Evolutionary conservation across 2,113 vertebrate species (phyloP), one percentile per base, ranked within the genome.

Genomic region (Actenoides hombroni): DNA sequence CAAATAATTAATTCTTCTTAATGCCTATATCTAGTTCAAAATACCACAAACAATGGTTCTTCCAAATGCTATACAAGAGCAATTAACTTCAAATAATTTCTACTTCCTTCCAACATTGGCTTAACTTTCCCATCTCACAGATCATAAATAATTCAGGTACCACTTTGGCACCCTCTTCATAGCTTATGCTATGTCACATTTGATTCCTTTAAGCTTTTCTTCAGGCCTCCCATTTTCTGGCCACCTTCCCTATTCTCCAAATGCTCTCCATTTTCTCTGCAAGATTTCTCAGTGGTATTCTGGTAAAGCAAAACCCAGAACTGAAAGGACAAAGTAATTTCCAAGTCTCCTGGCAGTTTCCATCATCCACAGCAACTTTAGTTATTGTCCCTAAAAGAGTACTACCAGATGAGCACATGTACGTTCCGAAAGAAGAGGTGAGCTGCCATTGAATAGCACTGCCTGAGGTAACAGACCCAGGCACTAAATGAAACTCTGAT

Each of bases 1-100:
- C 92, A 96, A 94, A 89, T 75, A 88, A 93, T 96, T 96, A 90
- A 93, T 88, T 78, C 61, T 82, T 88, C 80, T 68, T 92, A 96
- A 82, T 76, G 28, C 11, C 59, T 69, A 6, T 49, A 92, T 71
- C 83, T 76, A 82, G 46, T 71, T 94, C 67, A 89, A 90, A 93
- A 83, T 14, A 68, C 31, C 61, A 86, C 60, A 71, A 83, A 68
- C 42, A 54, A 33, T 8, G 40, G 20, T 64, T 88, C 73, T 92
- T 95, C 73, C 61, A 89, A 96, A 83, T 57, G 63, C 49, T 80
- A 18, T 15, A 33, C n/a, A 59, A 51, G 17, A 86, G 40, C 79
- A 74, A 35, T 2, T 5, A 94, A 65, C 29, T 87, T 83, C 57
- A 91, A 82, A 83, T 60, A n/a, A 84, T 86, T 90, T 75, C 56